phyloP scores from a whole-genome alignment of 1,140 invertebrate species.

The Ostrea edulis region DNA sequence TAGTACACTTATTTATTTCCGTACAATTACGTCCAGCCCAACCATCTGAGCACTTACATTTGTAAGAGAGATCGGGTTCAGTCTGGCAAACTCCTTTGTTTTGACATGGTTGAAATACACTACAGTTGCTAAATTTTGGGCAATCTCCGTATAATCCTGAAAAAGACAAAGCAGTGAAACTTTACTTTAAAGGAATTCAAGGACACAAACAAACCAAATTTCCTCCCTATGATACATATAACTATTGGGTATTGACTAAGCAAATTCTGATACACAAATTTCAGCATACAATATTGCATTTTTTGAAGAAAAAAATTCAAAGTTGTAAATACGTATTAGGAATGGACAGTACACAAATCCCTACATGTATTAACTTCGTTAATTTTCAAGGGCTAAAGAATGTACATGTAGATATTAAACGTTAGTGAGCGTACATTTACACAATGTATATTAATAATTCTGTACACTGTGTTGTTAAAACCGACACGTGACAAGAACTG shows the following conservation, averaged over 20 bases:
- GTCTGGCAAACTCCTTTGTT: slow-evolving; percentile 57
- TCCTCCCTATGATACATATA: too few species aligned
- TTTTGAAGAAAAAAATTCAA: too few species aligned
- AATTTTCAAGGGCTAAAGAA: too few species aligned
- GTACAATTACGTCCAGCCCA: slow-evolving; percentile 68
- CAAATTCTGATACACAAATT: too few species aligned
- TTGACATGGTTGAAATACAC: slow-evolving; percentile 59
- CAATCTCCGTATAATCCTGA: slow-evolving; percentile 62
- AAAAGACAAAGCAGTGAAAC: neutral
- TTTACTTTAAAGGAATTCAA: neutral
- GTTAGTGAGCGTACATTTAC: neutral
- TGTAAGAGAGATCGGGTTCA: slow-evolving; percentile 53
- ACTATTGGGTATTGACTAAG: too few species aligned
- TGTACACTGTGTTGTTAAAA: neutral
- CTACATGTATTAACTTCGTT: too few species aligned
- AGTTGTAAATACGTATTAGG: too few species aligned
- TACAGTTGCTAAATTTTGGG: slow-evolving; percentile 59
- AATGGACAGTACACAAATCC: too few species aligned
- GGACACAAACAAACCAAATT: too few species aligned
- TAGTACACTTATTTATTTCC: slow-evolving; percentile 61
- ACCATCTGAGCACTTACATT: slow-evolving; percentile 63
- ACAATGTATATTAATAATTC: neutral
- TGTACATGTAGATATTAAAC: neutral
- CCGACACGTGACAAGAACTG: neutral
- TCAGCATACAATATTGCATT: too few species aligned